A percentile compares a stretch with the other conserved stretches of the same genome.
These are phyloP conservation scores for Drosophila buzzatii DNA, from an alignment of 2,888 invertebrate species.

Conservation along the genomic window DNA sequence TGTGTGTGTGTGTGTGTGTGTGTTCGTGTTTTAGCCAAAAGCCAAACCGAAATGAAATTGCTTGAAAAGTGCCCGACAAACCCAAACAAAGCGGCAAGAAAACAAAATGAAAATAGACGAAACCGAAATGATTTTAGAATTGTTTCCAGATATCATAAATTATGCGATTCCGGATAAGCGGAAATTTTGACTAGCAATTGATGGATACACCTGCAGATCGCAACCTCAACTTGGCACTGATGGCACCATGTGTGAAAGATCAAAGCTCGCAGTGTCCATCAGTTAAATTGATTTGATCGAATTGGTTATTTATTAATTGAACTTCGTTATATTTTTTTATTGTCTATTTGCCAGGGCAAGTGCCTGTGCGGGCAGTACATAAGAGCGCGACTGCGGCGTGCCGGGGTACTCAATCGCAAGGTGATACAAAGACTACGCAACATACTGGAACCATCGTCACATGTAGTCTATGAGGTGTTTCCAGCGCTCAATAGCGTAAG, in stretches of 20 bases:
- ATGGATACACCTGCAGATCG: constrained; percentile 33
- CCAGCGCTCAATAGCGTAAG: constrained; percentile 88
- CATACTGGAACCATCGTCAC: constrained; percentile 86
- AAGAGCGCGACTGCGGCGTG: constrained; percentile 90
- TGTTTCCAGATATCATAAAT: constrained; percentile 46
- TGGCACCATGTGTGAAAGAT: constrained; percentile 41
- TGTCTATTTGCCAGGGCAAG: constrained; percentile 86
- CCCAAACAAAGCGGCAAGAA: constrained; percentile 4
- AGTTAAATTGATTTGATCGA: constrained; percentile 39
- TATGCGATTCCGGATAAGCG: constrained; percentile 36
- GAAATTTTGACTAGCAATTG: constrained; percentile 51
- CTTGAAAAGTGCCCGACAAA: constrained; percentile 19
- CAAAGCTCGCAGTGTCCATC: constrained; percentile 44
- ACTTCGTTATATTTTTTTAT: constrained; percentile 19
- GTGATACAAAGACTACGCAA: constrained; percentile 89
- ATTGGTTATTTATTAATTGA: constrained; percentile 47
- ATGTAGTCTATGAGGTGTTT: constrained; percentile 87
- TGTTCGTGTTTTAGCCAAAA: constrained; percentile 11
- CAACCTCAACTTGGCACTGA: constrained; percentile 21
- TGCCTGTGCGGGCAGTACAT: constrained; percentile 92
- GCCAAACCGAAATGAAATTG: constrained; percentile 10
- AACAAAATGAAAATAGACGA: constrained; percentile 7
- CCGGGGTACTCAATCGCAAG: constrained; percentile 91
- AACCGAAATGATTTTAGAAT: constrained; percentile 15
- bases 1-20: constrained; percentile 7